Base-by-base conservation (phyloP, 1,140 invertebrate genomes). In the Heliothis subflexa region DNA sequence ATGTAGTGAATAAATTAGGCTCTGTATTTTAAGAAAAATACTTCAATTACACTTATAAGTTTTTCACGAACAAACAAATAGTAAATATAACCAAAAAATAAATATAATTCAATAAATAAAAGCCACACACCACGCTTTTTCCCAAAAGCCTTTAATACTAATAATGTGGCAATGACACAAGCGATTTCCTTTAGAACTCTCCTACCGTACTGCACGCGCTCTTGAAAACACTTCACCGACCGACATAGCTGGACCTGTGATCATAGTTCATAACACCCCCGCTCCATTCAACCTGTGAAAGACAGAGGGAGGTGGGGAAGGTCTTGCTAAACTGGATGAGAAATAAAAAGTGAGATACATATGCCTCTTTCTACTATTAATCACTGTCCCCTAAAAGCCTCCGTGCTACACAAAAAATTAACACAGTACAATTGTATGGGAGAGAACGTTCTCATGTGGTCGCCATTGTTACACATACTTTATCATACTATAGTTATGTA, bases 351-450 rank as follows among this genome's bases (percentile, higher is more conserved):
- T 75, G 59, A 86, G 83, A 89, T 84, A 89, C 83, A 85, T 86
- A 79, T 87, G 81, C 85, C 82, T 82, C 80, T 75, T 70, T 59
- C 62, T 79, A 85, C 87, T 85, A 91, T 90, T 91, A 90, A 91
- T 90, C 89, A 88, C 82, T 84, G 85, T 86, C 84, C 81, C 82
- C 86, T 86, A 90, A 90, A 90, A 89, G 88, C 86, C 86, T 89
- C 79, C 62, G 80, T 79, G 81, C 71, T 85, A 82, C 84, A 86
- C 86, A 91, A 91, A 89, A 91, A 89, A 90, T 87, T 90, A 90
- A 88, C 85, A 83, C 85, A 76, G 71, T 81, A 80, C 81, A 78
- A 81, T 83, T 89, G 83, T 80, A 81, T 81, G 79, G 74, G 62
- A 76, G 50, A 66, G 52, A 73, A 74, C 75, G 64, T 45, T 62